Evolutionary conservation across 2,113 vertebrate genomes (phyloP), one percentile per base, ranked within the genome.

Genomic region (Periophthalmodon schlosseri): DNA sequence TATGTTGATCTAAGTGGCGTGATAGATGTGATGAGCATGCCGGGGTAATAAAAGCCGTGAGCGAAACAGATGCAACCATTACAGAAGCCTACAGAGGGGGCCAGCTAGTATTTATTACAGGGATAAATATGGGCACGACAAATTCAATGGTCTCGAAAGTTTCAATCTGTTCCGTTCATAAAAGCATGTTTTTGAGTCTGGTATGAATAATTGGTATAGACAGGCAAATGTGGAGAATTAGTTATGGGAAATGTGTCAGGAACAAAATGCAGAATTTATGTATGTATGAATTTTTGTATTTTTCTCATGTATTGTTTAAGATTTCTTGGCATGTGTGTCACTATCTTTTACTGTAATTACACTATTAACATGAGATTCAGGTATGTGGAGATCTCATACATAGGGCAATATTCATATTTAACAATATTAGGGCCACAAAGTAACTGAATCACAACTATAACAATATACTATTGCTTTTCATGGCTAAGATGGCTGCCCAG

Each of bases 11-110:
- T 44, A 71, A 69, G n/a, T 36, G 63, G 75, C 15, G 33, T 83
- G 54, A 83, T 68, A 67, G 72, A 77, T 73, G 28, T 63, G 33
- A 68, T 58, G 47, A 50, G 74, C 15, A 69, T 46, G 21, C 4
- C 7, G 64, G n/a, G 49, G 58, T 67, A 72, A 79, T 39, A 75
- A 83, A 77, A 69, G 70, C 4, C 47, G 61, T 8, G 33, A 65
- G 20, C n/a, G n/a, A 73, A 80, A 79, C 44, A 65, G 54, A 84
- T 72, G 52, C 5, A 77, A 69, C 58, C 80, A 68, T 79, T 75
- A 70, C 69, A 63, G 65, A 71, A 69, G 60, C 44, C 18, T 39
- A 36, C 5, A 68, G 72, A 79, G 60, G 52, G 18, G 15, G 73
- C 28, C 54, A 50, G 61, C 7, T 15, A 58, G 63, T 70, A 74